These are phyloP conservation scores for Vandiemenella viatica DNA, from an alignment of 2,888 invertebrate species.

Conservation along the genomic window DNA sequence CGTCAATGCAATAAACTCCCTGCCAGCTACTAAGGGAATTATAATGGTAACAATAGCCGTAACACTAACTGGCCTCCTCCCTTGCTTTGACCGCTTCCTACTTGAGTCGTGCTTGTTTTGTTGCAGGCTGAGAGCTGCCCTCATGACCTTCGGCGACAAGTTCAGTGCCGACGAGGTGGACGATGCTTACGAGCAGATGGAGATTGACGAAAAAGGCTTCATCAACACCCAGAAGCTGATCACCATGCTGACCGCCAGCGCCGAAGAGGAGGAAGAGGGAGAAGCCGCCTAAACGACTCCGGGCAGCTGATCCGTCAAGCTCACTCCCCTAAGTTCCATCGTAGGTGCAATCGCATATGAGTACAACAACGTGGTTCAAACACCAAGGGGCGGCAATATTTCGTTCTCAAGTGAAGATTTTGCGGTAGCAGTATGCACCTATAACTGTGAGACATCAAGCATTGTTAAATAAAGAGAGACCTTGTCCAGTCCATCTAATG, in stretches of 20 bases:
- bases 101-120: no score
- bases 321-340: slow-evolving; percentile 3
- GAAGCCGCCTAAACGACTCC: slow-evolving; percentile 16
- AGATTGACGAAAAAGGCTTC: slow-evolving; percentile 77
- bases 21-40: no score
- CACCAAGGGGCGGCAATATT: neutral
- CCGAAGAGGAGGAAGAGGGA: slow-evolving; percentile 47
- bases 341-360: neutral
- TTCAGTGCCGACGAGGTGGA: slow-evolving; percentile 78
- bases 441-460: no score
- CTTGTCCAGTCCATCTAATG: no score
- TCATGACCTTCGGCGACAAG: slow-evolving; percentile 88
- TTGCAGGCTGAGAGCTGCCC: slow-evolving; percentile 64
- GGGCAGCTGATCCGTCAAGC: neutral
- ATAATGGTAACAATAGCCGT: no score
- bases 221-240: slow-evolving; percentile 79
- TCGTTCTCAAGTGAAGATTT: no score
- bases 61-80: no score
- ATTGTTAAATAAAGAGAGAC: no score
- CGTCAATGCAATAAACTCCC: no score
- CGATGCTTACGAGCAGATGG: slow-evolving; percentile 86
- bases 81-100: no score
- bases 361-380: neutral
- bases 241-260: slow-evolving; percentile 74
- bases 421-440: no score